A percentile compares a stretch with the other conserved stretches of the same genome.
Conservation (phyloP, 2,113 vertebrate genomes). For the Pseudorhombus dupliciocellatus region DNA sequence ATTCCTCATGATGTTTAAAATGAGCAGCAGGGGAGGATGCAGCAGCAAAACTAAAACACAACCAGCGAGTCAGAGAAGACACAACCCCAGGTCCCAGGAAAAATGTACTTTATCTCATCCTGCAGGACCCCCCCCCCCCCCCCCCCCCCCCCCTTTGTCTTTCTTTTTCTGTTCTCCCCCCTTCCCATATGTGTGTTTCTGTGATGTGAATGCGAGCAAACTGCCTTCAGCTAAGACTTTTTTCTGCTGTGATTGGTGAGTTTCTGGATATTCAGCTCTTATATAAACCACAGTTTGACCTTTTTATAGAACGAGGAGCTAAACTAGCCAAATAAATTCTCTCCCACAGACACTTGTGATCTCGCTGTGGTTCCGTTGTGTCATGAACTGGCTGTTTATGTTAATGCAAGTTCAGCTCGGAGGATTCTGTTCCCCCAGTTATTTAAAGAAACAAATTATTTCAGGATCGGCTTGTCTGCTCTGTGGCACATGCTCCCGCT, state of each 20-base stretch:
- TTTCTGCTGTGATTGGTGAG: not conserved
- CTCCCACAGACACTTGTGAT: not conserved
- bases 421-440: conserved; percentile 62
- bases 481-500: conserved; percentile 65
- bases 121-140: not conserved
- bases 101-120: not conserved
- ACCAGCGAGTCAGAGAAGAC: not conserved
- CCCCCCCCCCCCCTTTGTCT: not conserved
- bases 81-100: not conserved
- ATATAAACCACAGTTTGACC: not conserved
- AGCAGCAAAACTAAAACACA: not conserved
- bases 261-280: conserved; percentile 15
- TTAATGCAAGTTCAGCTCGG: conserved; percentile 59
- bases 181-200: conserved; percentile 1
- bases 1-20: conserved; percentile 12
- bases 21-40: conserved; percentile 1
- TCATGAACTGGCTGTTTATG: conserved; percentile 41
- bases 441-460: conserved; percentile 81
- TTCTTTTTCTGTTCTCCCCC: too few species aligned
- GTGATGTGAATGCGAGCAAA: conserved; percentile 15
- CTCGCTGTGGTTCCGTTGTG: not conserved
- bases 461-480: conserved; percentile 72
- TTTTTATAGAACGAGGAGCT: not conserved
- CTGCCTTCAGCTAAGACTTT: not conserved
- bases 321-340: conserved; percentile 10